Base-by-base conservation (phyloP, 2,113 vertebrate genomes). In the Pycnonotus jocosus region DNA sequence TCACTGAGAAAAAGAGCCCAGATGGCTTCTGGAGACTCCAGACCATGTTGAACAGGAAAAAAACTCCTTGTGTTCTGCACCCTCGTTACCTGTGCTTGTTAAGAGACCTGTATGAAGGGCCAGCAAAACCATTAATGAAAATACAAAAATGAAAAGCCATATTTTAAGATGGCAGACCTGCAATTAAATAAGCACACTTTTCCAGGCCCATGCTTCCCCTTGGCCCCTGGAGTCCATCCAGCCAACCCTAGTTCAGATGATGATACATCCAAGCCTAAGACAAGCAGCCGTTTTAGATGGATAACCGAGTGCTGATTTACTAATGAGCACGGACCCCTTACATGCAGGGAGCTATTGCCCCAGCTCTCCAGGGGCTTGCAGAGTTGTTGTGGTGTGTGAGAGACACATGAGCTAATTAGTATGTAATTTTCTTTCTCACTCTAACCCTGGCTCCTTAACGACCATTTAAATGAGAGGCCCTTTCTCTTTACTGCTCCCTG, bases 391-490 rank as follows among this genome's bases (percentile, higher is more conserved):
- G 90, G 70, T 93, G 78, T 77, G 60, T 92, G 80, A 3, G 50
- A 95, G 89, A 95, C 87, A 78, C 93, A 95, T 83, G 82, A 93
- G 90, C 82, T 97, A 95, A 97, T 97, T 95, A 96, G 91, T 92
- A 82, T 95, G 86, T 95, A 95, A 96, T 96, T 94, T 96, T 88
- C 91, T 94, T 94, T 88, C 89, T 86, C 92, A 72, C 77, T 96
- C 81, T 95, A 96, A 91, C 88, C 90, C 88, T 69, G 71, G 83
- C 76, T 96, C 87, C 86, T 93, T 96, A 97, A 97, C 76, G 45
- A 94, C 71, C 88, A 72, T 93, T 96, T 96, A 93, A 97, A 97
- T 87, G 95, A 97, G 92, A 94, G 72, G 65, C 76, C 91, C 78
- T 96, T 96, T 95, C 89, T 89, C 90, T 94, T 96, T 94, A 95